These are phyloP conservation scores for Choloepus hoffmanni DNA, from an alignment of 2,113 vertebrate species.

Conservation along the genomic window DNA sequence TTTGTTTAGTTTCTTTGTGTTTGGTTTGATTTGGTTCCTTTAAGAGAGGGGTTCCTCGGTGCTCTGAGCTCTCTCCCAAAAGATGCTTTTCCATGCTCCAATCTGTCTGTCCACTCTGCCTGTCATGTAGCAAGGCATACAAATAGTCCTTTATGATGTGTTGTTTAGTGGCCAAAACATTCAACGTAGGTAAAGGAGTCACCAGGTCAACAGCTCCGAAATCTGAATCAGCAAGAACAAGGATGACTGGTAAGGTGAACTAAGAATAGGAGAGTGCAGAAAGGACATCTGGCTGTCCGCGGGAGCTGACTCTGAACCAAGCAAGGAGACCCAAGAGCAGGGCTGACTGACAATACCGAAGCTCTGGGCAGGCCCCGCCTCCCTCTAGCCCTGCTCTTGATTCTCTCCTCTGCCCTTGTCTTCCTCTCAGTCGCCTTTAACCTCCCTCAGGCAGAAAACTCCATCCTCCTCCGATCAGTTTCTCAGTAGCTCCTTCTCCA, in stretches of 20 bases:
- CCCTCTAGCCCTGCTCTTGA: background rate
- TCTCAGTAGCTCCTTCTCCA: background rate
- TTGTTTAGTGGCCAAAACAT: conserved; percentile 41
- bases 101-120: background rate
- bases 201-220: background rate
- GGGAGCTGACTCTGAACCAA: background rate
- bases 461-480: background rate
- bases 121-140: background rate
- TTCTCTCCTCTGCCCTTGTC: background rate
- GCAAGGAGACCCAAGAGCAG: background rate
- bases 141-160: background rate
- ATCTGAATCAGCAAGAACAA: conserved; percentile 5
- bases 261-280: background rate
- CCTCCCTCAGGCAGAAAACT: background rate
- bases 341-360: background rate
- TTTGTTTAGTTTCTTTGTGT: conserved; percentile 39
- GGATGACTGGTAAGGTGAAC: background rate
- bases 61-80: background rate
- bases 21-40: background rate
- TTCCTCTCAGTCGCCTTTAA: conserved; percentile 3
- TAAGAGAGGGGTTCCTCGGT: background rate
- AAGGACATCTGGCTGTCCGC: background rate
- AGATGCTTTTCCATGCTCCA: background rate
- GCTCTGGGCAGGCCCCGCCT: background rate
- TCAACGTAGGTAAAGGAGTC: background rate